These are phyloP conservation scores for Eumaeus atala DNA, from an alignment of 1,140 invertebrate species.

Conservation along the genomic window DNA sequence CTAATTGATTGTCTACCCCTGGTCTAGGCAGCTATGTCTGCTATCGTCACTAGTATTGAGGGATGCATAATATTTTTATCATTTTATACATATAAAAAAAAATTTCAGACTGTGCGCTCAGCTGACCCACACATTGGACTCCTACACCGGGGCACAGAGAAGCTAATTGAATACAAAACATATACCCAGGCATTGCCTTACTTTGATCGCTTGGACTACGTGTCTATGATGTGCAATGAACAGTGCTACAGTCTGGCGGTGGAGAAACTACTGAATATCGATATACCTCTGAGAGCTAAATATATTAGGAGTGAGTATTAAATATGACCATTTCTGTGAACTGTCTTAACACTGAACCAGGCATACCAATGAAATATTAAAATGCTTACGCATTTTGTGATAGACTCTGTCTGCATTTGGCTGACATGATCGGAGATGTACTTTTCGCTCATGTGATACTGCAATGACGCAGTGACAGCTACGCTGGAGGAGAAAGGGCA, in stretches of 20 bases:
- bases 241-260: constrained; percentile 97
- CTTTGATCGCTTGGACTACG: constrained; percentile 98
- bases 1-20: too few species aligned
- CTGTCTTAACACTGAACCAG: too few species aligned
- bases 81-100: neutral
- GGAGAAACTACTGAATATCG: constrained; percentile 97
- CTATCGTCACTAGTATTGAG: too few species aligned
- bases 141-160: constrained; percentile 97
- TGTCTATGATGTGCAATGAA: constrained; percentile 99
- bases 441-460: too few species aligned
- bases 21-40: too few species aligned
- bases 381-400: too few species aligned
- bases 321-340: too few species aligned
- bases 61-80: neutral
- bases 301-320: constrained; percentile 91
- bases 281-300: constrained; percentile 94
- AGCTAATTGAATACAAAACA: constrained; percentile 98
- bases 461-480: too few species aligned
- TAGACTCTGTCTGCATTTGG: too few species aligned
- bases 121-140: constrained; percentile 98
- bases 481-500: too few species aligned
- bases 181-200: constrained; percentile 98
- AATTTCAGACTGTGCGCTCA: constrained; percentile 82
- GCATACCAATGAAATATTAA: too few species aligned
- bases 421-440: too few species aligned